These are phyloP conservation scores for Lepisosteus osseus DNA, from an alignment of 2,113 vertebrate species.

Conservation along the genomic window DNA sequence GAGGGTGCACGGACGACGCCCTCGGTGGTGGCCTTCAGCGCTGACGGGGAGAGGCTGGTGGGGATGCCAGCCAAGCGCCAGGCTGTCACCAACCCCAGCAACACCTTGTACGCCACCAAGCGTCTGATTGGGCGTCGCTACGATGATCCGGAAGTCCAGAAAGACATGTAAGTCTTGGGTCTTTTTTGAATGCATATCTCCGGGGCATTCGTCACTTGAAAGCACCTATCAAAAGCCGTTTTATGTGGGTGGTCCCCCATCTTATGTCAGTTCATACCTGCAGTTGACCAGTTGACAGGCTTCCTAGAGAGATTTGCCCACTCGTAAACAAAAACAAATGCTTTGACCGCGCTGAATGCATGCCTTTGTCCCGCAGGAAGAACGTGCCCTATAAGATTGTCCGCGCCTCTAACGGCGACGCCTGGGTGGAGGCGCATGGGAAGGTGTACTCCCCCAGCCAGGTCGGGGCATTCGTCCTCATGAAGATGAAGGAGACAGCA, in stretches of 20 bases:
- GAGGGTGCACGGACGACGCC: constrained; percentile 95
- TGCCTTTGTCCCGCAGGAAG: constrained; percentile 67
- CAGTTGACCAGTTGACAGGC: neutral
- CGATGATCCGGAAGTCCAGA: constrained; percentile 91
- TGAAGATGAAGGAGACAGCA: constrained; percentile 99
- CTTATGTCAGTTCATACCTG: no score
- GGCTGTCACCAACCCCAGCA: constrained; percentile 92
- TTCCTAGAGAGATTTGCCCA: neutral
- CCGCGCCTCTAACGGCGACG: constrained; percentile 92
- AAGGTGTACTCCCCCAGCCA: constrained; percentile 97
- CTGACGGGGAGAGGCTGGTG: constrained; percentile 86
- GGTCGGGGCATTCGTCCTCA: constrained; percentile 89
- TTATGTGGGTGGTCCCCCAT: no score
- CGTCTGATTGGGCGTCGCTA: constrained; percentile 91
- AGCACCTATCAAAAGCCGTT: no score
- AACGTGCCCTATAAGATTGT: constrained; percentile 95
- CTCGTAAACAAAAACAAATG: neutral
- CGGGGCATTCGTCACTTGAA: no score
- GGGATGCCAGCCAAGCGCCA: constrained; percentile 97
- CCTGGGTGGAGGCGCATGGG: constrained; percentile 94
- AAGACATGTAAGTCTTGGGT: constrained; percentile 81
- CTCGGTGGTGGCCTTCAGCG: constrained; percentile 89
- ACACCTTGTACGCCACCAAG: constrained; percentile 95
- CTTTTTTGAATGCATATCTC: neutral
- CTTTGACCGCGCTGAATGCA: neutral